These are phyloP conservation scores for Cavia porcellus DNA, from an alignment of 2,113 vertebrate species.

Conservation along the genomic window DNA sequence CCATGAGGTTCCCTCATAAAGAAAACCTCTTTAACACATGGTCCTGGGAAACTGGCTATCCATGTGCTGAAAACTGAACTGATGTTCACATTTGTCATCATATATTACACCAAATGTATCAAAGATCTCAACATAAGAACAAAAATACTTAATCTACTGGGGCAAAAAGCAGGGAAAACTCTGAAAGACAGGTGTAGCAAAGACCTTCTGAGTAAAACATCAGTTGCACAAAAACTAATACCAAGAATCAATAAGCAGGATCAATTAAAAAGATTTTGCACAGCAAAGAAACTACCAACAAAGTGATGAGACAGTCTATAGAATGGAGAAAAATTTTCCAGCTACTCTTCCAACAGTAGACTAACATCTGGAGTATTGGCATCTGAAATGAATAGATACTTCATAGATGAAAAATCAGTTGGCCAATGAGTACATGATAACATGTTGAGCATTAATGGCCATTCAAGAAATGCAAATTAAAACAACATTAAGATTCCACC, in stretches of 20 bases:
- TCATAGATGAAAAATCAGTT: background rate
- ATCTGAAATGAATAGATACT: background rate
- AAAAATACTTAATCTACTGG: background rate
- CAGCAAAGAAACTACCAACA: background rate
- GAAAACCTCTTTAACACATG: background rate
- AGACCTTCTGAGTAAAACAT: background rate
- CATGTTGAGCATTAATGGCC: background rate
- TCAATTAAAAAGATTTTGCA: background rate
- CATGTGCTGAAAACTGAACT: background rate
- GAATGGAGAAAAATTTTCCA: background rate
- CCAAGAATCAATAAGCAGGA: background rate
- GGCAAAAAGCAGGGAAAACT: background rate
- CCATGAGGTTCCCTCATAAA: background rate
- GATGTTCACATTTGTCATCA: background rate
- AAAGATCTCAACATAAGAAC: background rate
- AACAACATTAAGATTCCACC: background rate
- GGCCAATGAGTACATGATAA: background rate
- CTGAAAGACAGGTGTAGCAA: background rate
- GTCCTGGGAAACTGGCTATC: background rate
- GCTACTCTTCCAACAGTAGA: background rate
- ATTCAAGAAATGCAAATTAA: background rate
- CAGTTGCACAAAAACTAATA: background rate
- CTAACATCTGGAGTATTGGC: background rate
- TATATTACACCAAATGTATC: background rate
- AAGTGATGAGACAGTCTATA: background rate